These are phyloP conservation scores for Callitettix versicolor DNA, from an alignment of 1,140 invertebrate genomes.

Conservation along the genomic window DNA sequence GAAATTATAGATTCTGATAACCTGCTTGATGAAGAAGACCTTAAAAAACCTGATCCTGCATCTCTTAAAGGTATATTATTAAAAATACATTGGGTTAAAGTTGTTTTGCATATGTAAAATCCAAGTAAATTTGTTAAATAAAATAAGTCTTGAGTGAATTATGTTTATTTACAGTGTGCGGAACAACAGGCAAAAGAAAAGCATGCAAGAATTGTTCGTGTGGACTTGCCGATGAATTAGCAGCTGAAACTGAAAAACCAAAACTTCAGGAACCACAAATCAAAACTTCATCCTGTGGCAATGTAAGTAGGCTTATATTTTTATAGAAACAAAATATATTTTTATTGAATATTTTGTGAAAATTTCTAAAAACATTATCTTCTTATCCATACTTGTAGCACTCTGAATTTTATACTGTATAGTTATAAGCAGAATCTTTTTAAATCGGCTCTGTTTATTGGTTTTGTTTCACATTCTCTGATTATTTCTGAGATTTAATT, in stretches of 20 bases:
- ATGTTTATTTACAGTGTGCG: slow-evolving; percentile 53
- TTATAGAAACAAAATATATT: not conserved
- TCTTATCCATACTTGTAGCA: too few relatives aligned
- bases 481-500: too few relatives aligned
- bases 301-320: slow-evolving; percentile 51
- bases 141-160: not conserved
- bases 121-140: too few relatives aligned
- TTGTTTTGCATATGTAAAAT: too few relatives aligned
- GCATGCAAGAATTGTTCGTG: slow-evolving; percentile 98
- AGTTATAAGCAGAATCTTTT: too few relatives aligned
- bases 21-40: slow-evolving; percentile 79
- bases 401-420: too few relatives aligned
- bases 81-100: too few relatives aligned
- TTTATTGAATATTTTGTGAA: slow-evolving; percentile 9
- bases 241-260: slow-evolving; percentile 23
- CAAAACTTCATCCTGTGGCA: slow-evolving; percentile 92
- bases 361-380: too few relatives aligned
- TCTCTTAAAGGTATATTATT: slow-evolving; percentile 58
- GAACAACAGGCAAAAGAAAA: slow-evolving; percentile 84
- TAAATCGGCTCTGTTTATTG: too few relatives aligned
- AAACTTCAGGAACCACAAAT: slow-evolving; percentile 28
- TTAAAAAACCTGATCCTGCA: slow-evolving; percentile 70
- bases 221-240: slow-evolving; percentile 82
- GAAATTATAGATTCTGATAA: slow-evolving; percentile 80
- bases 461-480: too few relatives aligned